Percentiles rank a stretch among this genome's conserved stretches.
Evolutionary conservation across 2,113 vertebrate genomes (phyloP).

Genomic region (Pagrus major): DNA sequence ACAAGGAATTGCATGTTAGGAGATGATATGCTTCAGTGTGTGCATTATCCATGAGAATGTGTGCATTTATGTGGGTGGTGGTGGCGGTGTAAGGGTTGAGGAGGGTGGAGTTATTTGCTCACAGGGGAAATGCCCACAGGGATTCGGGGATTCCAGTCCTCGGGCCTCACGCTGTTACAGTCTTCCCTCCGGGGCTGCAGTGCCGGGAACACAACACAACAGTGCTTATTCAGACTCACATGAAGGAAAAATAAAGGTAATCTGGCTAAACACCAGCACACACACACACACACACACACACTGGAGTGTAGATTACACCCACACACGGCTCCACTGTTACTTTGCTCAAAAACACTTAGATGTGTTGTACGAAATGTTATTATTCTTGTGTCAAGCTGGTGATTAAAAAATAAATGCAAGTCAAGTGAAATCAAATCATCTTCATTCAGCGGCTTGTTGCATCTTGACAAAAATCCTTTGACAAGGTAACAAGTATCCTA

Average conservation of each 20-base stretch:
- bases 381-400: conserved; percentile 68
- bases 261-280: conserved; percentile 32
- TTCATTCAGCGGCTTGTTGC: conserved; percentile 77
- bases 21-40: not conserved
- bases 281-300: conserved; percentile 11
- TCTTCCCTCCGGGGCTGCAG: conserved; percentile 86
- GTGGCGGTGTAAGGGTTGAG: conserved; percentile 17
- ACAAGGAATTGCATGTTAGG: not conserved
- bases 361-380: conserved; percentile 60
- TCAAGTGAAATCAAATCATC: conserved; percentile 77
- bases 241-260: conserved; percentile 22
- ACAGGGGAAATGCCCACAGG: conserved; percentile 87
- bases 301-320: conserved; percentile 43
- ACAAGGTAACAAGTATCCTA: conserved; percentile 76
- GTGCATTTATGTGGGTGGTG: conserved; percentile 13
- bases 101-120: conserved; percentile 70
- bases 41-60: conserved; percentile 12
- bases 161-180: conserved; percentile 84
- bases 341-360: conserved; percentile 65
- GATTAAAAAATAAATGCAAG: conserved; percentile 77
- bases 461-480: conserved; percentile 78
- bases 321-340: conserved; percentile 30
- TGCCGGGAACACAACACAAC: conserved; percentile 54
- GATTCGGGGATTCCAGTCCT: conserved; percentile 88
- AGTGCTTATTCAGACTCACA: conserved; percentile 53